Evolutionary conservation across 2,797 vertebrate species (phyloP), one percentile per base, ranked within the genome.

Genomic region (Masticophis lateralis): DNA sequence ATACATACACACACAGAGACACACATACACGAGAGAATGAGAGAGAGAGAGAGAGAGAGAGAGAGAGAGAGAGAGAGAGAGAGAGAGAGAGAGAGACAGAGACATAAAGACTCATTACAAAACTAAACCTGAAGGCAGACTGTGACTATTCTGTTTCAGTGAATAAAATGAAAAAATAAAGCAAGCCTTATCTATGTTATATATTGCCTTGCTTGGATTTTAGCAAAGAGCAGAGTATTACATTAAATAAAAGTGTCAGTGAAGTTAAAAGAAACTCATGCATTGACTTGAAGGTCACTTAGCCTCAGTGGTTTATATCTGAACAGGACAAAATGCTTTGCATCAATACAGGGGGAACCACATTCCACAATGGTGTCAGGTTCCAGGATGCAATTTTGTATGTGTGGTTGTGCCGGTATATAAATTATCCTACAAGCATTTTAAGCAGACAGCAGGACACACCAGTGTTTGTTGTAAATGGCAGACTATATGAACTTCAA

Each of bases 211-310:
- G 10, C 25, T 90, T 11, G 55, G 86, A 89, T 92, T 95, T 93
- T 60, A 95, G 74, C 20, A 88, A 89, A 79, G 37, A 92, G 53
- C 1, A 89, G 93, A 93, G 20, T 1, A 61, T 88, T 83, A 89
- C 89, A 93, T 95, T 57, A 95, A 95, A 94, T 87, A 91, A 94
- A 95, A 95, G 92, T 66, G 8, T 89, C 55, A 90, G 60, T 13
- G 13, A 91, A 93, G 14, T 88, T 92, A 91, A 94, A 96, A 66
- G 0, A 94, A 96, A 93, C 53, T 4, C 18, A 91, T 94, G 14
- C 5, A 25, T 87, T 95, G 90, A 66, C 51, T 55, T 0, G 20
- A 95, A 94, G 89, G 86, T 94, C 20, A 4, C 1, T 66, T 79
- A 88, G 59, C 74, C 93, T 88, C 47, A 79, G 27, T 20, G 11